Percentiles rank a stretch among this genome's conserved stretches.
These are phyloP conservation scores for Noctua janthina DNA, from an alignment of 2,888 invertebrate species.

Conservation along the genomic window DNA sequence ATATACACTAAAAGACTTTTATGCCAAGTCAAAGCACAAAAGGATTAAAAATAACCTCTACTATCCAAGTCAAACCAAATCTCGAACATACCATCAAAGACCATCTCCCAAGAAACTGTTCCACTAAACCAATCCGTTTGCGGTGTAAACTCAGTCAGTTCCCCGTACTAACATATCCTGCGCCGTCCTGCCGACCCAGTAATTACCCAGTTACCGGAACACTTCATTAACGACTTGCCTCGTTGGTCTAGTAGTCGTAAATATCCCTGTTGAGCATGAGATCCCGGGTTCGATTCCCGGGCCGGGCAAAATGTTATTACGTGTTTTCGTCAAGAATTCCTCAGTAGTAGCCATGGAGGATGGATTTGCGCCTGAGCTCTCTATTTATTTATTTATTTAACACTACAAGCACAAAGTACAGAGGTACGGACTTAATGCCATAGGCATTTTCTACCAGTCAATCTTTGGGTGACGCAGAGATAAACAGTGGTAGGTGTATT, in stretches of 20 bases:
- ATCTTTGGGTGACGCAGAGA: no score
- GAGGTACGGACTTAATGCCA: no score
- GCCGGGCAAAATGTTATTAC: background rate
- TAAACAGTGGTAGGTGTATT: no score
- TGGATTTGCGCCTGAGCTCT: no score
- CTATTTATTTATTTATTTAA: no score
- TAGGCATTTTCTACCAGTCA: no score
- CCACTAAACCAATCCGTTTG: background rate
- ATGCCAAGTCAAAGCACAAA: no score
- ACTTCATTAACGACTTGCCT: conserved; percentile 40
- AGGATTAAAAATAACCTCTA: no score
- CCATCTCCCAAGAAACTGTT: background rate
- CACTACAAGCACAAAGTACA: no score
- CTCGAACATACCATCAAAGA: background rate
- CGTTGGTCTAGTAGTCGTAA: background rate
- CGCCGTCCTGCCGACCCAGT: conserved; percentile 21
- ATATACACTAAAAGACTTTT: no score
- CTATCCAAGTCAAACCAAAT: background rate
- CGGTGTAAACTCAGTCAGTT: conserved; percentile 3
- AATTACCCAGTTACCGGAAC: conserved; percentile 54
- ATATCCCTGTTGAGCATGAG: background rate
- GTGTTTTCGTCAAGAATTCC: background rate
- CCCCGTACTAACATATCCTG: conserved; percentile 29
- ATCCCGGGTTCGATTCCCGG: background rate
- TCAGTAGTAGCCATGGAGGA: no score